Percentiles rank a stretch among this genome's conserved stretches.
phyloP scores from a whole-genome alignment of 2,797 vertebrate genomes.

The Sciurus carolinensis region DNA sequence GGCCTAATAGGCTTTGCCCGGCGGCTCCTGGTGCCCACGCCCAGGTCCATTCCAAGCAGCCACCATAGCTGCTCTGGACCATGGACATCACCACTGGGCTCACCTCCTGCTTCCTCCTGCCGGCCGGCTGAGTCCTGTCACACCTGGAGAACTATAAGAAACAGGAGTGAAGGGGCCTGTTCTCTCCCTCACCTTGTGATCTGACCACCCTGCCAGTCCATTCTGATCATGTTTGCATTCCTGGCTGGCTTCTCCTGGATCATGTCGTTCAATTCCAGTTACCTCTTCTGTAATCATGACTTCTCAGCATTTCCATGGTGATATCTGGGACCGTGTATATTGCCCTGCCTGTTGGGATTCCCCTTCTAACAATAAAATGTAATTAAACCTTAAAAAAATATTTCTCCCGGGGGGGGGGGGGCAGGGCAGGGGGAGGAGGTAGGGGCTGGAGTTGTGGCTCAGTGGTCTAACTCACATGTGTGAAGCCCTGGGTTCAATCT shows the following conservation, averaged over 20 bases:
- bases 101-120: constrained; percentile 88
- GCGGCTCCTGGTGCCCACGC: too few species aligned
- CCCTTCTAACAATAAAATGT: constrained; percentile 82
- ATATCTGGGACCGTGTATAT: constrained; percentile 59
- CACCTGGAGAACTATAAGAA: constrained; percentile 93
- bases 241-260: not conserved
- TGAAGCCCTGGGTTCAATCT: too few species aligned
- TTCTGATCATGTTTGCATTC: constrained; percentile 43
- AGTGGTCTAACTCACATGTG: too few species aligned
- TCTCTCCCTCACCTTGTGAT: not conserved
- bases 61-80: too few species aligned
- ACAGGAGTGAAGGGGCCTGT: constrained; percentile 81
- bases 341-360: not conserved
- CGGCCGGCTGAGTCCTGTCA: constrained; percentile 91
- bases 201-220: not conserved
- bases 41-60: too few species aligned
- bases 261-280: constrained; percentile 40
- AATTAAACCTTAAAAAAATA: constrained; percentile 10
- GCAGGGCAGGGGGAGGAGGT: too few species aligned
- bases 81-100: constrained; percentile 86
- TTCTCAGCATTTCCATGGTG: not conserved
- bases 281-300: constrained; percentile 57
- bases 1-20: too few species aligned
- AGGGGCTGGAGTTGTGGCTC: too few species aligned
- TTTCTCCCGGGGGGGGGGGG: too few species aligned